These are phyloP conservation scores for Eugnorisma glareosa DNA, from an alignment of 2,888 invertebrate species.

Conservation along the genomic window DNA sequence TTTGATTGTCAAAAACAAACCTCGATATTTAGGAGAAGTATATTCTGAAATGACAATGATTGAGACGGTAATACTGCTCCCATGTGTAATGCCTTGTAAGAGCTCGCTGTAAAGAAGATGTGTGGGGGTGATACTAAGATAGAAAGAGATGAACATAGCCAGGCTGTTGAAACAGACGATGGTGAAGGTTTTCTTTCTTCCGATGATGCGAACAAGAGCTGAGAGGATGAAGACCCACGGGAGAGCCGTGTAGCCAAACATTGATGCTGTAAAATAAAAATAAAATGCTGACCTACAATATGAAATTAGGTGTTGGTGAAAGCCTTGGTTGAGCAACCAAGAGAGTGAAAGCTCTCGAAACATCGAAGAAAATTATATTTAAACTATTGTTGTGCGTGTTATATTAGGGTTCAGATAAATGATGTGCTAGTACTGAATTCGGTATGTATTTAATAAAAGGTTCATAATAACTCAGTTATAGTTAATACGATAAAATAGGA, in stretches of 20 bases:
- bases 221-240: conserved; percentile 12
- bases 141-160: conserved; percentile 6
- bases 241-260: conserved; percentile 13
- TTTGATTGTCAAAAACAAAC: conserved; percentile 15
- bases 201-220: not conserved
- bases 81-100: conserved; percentile 4
- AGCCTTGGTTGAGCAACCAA: no score
- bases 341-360: no score
- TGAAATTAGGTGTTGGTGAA: no score
- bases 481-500: no score
- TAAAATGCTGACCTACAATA: no score
- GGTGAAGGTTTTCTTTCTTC: conserved; percentile 6
- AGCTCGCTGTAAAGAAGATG: conserved; percentile 5
- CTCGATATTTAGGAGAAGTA: conserved; percentile 3
- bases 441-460: no score
- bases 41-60: conserved; percentile 7
- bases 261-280: conserved; percentile 9
- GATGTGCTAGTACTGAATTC: no score
- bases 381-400: no score
- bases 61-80: not conserved
- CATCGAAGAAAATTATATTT: no score
- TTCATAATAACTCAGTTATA: no score
- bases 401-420: no score
- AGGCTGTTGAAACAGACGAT: conserved; percentile 13
- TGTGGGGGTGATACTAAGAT: not conserved